Base-by-base conservation (phyloP, 2,888 invertebrate species). In the Brachyptera putata region DNA sequence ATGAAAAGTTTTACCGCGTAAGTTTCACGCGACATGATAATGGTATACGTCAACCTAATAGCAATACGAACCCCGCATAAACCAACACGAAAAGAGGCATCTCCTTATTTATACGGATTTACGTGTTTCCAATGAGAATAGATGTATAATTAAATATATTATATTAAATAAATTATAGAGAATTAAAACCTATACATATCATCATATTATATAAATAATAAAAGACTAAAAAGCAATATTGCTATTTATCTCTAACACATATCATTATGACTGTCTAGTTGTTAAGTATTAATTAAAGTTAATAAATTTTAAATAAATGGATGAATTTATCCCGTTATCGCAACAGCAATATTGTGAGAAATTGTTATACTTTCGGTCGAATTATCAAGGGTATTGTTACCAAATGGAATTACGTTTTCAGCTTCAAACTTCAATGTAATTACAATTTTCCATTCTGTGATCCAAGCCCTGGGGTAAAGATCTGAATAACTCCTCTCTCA, bases 151-250 rank as follows among this genome's bases (percentile, higher is more conserved):
- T 41, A n/a, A 30, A 11, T 7, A 2, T 46, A 57, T 57, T 56
- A 14, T 39, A 50, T 34, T 43, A 21, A 43, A 11, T n/a, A 53
- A 53, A 60, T 22, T 16, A 39, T 60, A 37, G n/a, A 36, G 36
- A 16, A 61, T 24, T 22, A 43, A 49, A 57, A 63, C n/a, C 61
- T 50, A 58, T 56, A 61, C 63, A 64, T 64, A 64, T 64, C 63
- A 64, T 61, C 39, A 58, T 59, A 63, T 53, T 18, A 4, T 46
- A 46, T 24, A 46, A 21, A 13, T 2, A n/a, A 18, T 21, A 21
- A 4, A 46, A 62, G 61, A 61, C 61, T 61, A 57, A 46, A 41
- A 55, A 60, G 63, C 63, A 61, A 64, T 64, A 64, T 58, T 22
- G 53, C 53, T 53, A n/a, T 21, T 34, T 34, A 16, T 53, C 36